Percentiles rank a stretch among this genome's conserved stretches.
Conservation (phyloP, 2,113 vertebrate species). For the Picathartes gymnocephalus region DNA sequence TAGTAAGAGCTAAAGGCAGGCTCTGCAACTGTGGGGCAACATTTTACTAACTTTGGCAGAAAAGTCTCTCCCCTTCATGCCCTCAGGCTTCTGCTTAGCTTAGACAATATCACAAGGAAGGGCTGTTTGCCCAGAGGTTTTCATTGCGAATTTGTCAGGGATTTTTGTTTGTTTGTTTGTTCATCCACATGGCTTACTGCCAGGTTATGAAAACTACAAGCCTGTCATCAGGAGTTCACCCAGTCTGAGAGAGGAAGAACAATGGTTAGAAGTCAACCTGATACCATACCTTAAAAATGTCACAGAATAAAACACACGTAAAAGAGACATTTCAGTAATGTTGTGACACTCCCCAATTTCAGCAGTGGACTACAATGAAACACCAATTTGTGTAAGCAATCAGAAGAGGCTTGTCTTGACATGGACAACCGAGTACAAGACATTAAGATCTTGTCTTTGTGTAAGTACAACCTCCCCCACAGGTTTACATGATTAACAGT, state of each 20-base stretch:
- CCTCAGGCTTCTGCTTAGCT: conserved; percentile 45
- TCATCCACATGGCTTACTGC: conserved; percentile 1
- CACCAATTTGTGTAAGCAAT: neutral
- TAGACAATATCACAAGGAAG: conserved; percentile 63
- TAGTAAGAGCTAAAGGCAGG: neutral
- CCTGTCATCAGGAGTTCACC: conserved; percentile 35
- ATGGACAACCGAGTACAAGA: neutral
- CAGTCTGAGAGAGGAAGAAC: neutral
- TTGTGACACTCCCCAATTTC: neutral
- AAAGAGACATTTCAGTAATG: neutral
- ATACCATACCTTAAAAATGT: neutral
- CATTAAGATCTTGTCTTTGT: neutral
- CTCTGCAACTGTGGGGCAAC: neutral
- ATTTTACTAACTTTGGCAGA: conserved; percentile 19
- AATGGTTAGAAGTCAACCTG: neutral
- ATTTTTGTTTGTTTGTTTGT: conserved; percentile 63
- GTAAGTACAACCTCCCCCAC: neutral
- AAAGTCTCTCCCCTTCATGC: conserved; percentile 13
- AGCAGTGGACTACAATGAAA: neutral
- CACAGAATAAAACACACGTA: neutral
- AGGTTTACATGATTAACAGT: neutral
- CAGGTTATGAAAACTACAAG: conserved; percentile 44
- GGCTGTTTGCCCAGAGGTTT: conserved; percentile 61
- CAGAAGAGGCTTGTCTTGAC: neutral
- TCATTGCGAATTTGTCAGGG: conserved; percentile 25